Evolutionary conservation across 1,140 invertebrate genomes (phyloP), one percentile per base, ranked within the genome.

Genomic region (Probaryconus sp.): DNA sequence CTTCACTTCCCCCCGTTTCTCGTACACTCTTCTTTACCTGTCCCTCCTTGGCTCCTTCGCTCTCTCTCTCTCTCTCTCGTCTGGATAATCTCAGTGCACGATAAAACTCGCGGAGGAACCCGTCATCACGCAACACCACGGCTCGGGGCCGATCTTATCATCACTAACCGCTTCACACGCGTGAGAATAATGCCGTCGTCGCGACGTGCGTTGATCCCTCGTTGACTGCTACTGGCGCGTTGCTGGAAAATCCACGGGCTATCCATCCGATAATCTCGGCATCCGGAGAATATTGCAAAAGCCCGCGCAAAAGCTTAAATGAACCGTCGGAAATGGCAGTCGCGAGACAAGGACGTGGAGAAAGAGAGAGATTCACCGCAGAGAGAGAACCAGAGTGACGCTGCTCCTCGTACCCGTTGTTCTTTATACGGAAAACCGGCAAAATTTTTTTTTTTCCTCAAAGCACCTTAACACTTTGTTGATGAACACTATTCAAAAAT

Each of bases 221-320:
- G n/a, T n/a, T n/a, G n/a, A n/a, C n/a, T n/a, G n/a, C n/a, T n/a
- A n/a, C 48, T 45, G 7, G 26, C 37, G 14, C 24, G 21, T 28
- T 48, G 37, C 38, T 37, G 72, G 65, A 51, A 63, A 42, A 80
- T 78, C 63, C 76, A 74, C 73, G 48, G 45, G 51, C 70, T 55
- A 68, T 58, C 60, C 77, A 79, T 73, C 20, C 73, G 76, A 71
- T 31, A 61, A 63, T 71, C 35, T 21, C 33, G 47, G 35, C 47
- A 40, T 55, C 30, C 30, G 64, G 13, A 14, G 17, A 40, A 14
- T 20, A 21, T 35, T 35, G 21, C 45, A 33, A 61, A 67, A 67
- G 28, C 55, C 14, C 55, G 63, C 47, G 63, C 47, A 43, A 67
- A 72, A 48, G 13, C 3, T 11, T 5, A 28, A 14, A 26, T n/a